A percentile compares a stretch with the other conserved stretches of the same genome.
Conservation (phyloP, 2,888 invertebrate species). For the Melipona bicolor region DNA sequence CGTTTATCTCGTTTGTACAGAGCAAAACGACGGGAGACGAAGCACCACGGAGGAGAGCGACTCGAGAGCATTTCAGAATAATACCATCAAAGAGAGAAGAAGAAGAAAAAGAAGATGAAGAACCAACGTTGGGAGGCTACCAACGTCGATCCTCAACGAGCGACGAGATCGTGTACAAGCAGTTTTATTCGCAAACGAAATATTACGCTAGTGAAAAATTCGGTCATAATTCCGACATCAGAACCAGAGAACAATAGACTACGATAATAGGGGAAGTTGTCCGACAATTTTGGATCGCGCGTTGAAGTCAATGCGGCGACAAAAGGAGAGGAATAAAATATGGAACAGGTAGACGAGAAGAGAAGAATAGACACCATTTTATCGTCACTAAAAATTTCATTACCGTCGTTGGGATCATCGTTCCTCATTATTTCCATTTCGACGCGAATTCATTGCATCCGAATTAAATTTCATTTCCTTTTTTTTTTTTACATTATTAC, state of each 20-base stretch:
- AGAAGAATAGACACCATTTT: not conserved
- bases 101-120: not conserved
- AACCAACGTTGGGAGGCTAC: not conserved
- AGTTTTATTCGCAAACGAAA: slow-evolving; percentile 26
- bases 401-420: slow-evolving; percentile 3
- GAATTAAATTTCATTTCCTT: not conserved
- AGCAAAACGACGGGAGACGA: not conserved
- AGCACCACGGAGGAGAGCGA: not conserved
- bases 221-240: slow-evolving; percentile 13
- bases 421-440: not conserved
- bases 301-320: slow-evolving; percentile 16
- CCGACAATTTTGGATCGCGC: not conserved
- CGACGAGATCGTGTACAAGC: not conserved
- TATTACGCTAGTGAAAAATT: not conserved
- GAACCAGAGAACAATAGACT: slow-evolving; percentile 3
- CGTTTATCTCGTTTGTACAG: slow-evolving; percentile 7
- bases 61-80: not conserved
- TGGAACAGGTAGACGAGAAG: not conserved
- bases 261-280: not conserved
- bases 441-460: not conserved
- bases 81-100: not conserved
- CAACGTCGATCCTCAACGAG: slow-evolving; percentile 16
- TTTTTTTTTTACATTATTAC: not conserved
- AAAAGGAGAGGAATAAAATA: slow-evolving; percentile 27
- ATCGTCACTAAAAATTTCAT: slow-evolving; percentile 15